These are phyloP conservation scores for Phaethornis superciliosus DNA, from an alignment of 2,113 vertebrate genomes.

Conservation along the genomic window DNA sequence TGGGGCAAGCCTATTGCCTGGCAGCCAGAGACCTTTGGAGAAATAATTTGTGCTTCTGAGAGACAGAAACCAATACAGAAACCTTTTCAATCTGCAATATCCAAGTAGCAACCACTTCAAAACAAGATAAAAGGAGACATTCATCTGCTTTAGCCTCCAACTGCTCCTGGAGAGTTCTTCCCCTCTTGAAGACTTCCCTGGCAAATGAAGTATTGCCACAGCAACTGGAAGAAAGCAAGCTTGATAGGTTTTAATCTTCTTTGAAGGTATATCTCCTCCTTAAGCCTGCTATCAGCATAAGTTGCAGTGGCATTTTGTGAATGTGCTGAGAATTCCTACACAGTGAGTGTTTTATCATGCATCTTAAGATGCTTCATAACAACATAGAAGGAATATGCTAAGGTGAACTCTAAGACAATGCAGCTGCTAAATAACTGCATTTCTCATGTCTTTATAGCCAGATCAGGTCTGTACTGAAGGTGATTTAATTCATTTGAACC, in stretches of 20 bases:
- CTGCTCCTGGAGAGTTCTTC: neutral
- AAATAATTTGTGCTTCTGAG: neutral
- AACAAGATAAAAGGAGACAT: neutral
- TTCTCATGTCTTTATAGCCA: neutral
- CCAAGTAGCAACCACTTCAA: neutral
- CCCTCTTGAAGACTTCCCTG: neutral
- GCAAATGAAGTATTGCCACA: neutral
- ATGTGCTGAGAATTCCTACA: neutral
- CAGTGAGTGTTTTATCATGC: neutral
- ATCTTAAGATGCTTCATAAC: neutral
- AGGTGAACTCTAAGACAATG: neutral
- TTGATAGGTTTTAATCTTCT: neutral
- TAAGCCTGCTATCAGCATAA: neutral
- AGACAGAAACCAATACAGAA: neutral
- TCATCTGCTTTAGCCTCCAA: neutral
- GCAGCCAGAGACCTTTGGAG: neutral
- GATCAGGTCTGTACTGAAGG: neutral
- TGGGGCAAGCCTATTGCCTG: neutral
- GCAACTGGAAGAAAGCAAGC: neutral
- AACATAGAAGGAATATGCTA: neutral
- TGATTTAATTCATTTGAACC: neutral
- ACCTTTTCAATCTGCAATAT: neutral
- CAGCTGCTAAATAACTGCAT: neutral
- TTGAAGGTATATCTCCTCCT: neutral
- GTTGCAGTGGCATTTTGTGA: neutral